These are phyloP conservation scores for Cromileptes altivelis DNA, from an alignment of 2,113 vertebrate genomes.

Conservation along the genomic window DNA sequence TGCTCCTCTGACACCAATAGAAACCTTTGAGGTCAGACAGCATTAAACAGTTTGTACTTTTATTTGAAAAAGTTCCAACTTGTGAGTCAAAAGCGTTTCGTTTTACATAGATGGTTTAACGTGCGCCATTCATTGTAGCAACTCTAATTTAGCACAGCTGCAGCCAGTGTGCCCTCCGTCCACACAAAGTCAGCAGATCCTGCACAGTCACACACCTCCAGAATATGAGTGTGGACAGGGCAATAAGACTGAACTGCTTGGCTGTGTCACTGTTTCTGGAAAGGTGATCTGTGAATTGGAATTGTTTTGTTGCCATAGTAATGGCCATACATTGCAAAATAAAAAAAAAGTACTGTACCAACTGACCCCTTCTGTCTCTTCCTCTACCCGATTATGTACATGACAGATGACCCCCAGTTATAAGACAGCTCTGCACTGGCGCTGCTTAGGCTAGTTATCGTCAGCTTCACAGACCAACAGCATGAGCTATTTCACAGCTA, in stretches of 20 bases:
- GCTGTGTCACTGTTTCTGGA: neutral
- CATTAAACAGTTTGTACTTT: constrained; percentile 10
- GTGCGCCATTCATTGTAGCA: neutral
- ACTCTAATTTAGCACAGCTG: too few species aligned
- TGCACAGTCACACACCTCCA: neutral
- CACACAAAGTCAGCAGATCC: neutral
- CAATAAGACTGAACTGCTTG: neutral
- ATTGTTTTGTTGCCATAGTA: neutral
- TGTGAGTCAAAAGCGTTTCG: neutral
- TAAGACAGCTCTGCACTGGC: neutral
- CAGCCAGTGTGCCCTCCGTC: neutral
- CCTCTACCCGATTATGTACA: neutral
- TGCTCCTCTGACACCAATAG: constrained; percentile 34
- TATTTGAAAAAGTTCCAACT: neutral
- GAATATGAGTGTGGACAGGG: neutral
- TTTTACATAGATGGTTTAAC: neutral
- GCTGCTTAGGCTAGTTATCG: neutral
- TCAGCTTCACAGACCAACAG: neutral
- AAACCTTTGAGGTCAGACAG: constrained; percentile 31
- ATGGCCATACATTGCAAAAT: neutral
- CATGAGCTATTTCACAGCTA: neutral
- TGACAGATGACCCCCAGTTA: neutral
- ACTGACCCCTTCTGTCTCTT: neutral
- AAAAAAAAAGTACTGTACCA: neutral
- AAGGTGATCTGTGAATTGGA: neutral